Conservation (phyloP, 2,888 invertebrate genomes). For the Mythimna pallens region DNA sequence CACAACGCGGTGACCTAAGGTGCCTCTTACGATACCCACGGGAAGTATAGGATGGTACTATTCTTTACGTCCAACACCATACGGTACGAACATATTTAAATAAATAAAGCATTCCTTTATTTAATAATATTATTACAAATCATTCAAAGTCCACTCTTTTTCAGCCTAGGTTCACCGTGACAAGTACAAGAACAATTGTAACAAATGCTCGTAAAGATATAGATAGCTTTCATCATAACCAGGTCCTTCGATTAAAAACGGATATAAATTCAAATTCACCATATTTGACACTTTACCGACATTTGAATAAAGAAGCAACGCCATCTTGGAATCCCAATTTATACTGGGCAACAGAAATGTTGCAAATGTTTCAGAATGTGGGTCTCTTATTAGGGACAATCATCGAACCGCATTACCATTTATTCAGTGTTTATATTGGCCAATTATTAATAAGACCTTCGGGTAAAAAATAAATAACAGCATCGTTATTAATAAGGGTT, state of each 20-base stretch:
- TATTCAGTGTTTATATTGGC: slow-evolving; percentile 40
- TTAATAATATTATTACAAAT: too few relatives aligned
- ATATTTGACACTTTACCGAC: slow-evolving; percentile 4
- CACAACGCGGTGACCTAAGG: too few relatives aligned
- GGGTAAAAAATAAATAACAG: slow-evolving; percentile 34
- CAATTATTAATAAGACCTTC: slow-evolving; percentile 61
- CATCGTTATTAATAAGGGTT: slow-evolving; percentile 6
- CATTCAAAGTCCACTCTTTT: background rate
- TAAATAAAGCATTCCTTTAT: too few relatives aligned
- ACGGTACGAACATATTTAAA: too few relatives aligned
- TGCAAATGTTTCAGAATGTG: slow-evolving; percentile 49
- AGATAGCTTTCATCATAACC: slow-evolving; percentile 4
- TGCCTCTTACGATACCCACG: too few relatives aligned
- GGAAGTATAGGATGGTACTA: too few relatives aligned
- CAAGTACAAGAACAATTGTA: slow-evolving; percentile 33
- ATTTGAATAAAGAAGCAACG: slow-evolving; percentile 10
- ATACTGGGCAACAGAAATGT: slow-evolving; percentile 24
- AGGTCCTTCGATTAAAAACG: slow-evolving; percentile 1
- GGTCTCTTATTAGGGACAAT: slow-evolving; percentile 63
- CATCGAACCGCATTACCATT: slow-evolving; percentile 42
- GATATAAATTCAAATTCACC: slow-evolving; percentile 1
- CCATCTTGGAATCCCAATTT: slow-evolving; percentile 11
- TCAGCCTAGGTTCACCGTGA: slow-evolving; percentile 18
- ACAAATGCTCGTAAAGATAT: slow-evolving; percentile 24
- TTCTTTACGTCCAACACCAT: too few relatives aligned